Base-by-base conservation (phyloP, 2,113 vertebrate genomes). In the Perca fluviatilis region DNA sequence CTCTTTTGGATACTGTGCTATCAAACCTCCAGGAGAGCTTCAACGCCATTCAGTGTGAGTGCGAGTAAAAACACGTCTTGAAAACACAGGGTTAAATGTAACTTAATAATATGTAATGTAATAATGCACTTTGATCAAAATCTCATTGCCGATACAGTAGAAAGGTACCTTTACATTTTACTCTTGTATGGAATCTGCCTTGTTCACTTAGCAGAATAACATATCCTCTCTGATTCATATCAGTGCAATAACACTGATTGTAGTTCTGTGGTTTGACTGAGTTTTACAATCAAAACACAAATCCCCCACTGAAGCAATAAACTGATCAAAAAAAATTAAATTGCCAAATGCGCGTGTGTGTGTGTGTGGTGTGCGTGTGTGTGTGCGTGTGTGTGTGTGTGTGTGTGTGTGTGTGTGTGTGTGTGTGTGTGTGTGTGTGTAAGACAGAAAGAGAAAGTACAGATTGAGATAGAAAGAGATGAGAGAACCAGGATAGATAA, bases 291-390 rank as follows among this genome's bases (percentile, higher is more conserved):
- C 64, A 49, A 51, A 79, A 63, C 49, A 58, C 56, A 80, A 64
- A 84, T 11, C 33, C 21, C 74, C 27, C 21, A 65, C 70, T 66
- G 13, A 30, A 64, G 69, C 57, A 64, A 75, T 83, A 74, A 80
- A 78, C n/a, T 43, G 58, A 76, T 79, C n/a, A 54, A 67, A 79
- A 84, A 56, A 18, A 79, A 51, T 74, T n/a, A 78, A 77, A 67
- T 60, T 14, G 46, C 8, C 9, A 40, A 40, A 10, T 40, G 36
- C 1, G 8, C 36, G 9, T 8, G 36, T 13, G 64, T 50, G 47
- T 47, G 21, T 65, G 40, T 65, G 62, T 46, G 62, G n/a, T n/a
- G n/a, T n/a, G n/a, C n/a, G 58, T 33, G 53, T 23, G 53, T 54
- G 53, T 10, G 21, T 19, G 12, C n/a, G n/a, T 64, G 62, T 47